Evolutionary conservation across 1,140 invertebrate genomes (phyloP).

Genomic region (Mya arenaria): DNA sequence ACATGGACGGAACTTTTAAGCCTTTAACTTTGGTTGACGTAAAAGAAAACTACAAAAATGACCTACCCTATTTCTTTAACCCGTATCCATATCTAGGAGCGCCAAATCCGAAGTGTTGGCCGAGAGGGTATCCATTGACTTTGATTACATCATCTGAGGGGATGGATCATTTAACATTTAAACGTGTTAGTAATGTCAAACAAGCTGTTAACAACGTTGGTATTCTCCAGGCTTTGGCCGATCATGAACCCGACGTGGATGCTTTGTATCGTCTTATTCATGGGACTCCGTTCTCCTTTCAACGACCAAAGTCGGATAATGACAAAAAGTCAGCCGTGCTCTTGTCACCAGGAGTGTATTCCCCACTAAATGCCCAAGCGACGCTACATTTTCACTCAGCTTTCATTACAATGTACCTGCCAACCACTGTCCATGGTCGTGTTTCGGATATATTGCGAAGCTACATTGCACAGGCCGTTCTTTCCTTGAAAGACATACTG

Average conservation of each 20-base stretch:
- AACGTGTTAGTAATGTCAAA: not conserved
- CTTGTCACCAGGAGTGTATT: slow-evolving; percentile 28
- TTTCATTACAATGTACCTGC: slow-evolving; percentile 29
- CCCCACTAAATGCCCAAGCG: slow-evolving; percentile 53
- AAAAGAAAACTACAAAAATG: not conserved
- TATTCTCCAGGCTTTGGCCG: slow-evolving; percentile 43
- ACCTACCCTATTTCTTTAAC: not conserved
- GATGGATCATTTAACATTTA: not conserved
- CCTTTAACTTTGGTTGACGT: too few relatives aligned
- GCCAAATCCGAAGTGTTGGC: slow-evolving; percentile 9
- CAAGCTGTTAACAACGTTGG: not conserved
- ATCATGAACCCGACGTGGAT: slow-evolving; percentile 52
- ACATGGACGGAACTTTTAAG: too few relatives aligned
- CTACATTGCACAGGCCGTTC: slow-evolving; percentile 38
- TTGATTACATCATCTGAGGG: not conserved
- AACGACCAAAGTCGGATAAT: not conserved
- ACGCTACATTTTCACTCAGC: slow-evolving; percentile 26
- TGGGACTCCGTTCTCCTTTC: slow-evolving; percentile 37
- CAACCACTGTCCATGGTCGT: slow-evolving; percentile 38
- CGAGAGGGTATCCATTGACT: slow-evolving; percentile 45
- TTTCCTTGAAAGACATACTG: not conserved
- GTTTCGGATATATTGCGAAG: slow-evolving; percentile 55
- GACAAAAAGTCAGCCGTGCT: not conserved
- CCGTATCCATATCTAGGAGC: slow-evolving; percentile 51
- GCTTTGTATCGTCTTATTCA: slow-evolving; percentile 53